phyloP scores from a whole-genome alignment of 2,888 invertebrate genomes.

The Schizotus pectinicornis region DNA sequence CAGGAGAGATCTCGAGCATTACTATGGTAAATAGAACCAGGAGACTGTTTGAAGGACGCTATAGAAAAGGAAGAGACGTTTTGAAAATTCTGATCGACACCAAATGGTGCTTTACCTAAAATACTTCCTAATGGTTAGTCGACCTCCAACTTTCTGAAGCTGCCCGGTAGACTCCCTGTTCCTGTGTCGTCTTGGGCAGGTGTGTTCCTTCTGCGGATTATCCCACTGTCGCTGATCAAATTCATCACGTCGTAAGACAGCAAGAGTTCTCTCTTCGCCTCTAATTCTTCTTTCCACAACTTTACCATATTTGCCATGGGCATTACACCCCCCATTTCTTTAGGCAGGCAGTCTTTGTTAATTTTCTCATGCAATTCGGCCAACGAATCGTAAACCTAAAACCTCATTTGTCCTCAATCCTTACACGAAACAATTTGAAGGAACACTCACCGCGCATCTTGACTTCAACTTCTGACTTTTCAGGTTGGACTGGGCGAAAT shows the following conservation, averaged over 20 bases:
- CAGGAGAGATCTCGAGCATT: too few species aligned
- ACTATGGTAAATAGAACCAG: too few species aligned
- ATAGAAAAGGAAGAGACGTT: too few species aligned
- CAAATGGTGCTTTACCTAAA: too few species aligned
- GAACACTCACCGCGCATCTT: constrained; percentile 65
- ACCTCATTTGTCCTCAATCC: not conserved
- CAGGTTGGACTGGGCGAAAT: constrained; percentile 72
- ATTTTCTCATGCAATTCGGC: constrained; percentile 67
- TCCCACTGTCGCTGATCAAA: constrained; percentile 69
- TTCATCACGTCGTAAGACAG: constrained; percentile 70
- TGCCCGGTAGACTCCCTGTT: constrained; percentile 59
- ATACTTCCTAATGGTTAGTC: too few species aligned
- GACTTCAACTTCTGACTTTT: constrained; percentile 72
- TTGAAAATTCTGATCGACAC: too few species aligned
- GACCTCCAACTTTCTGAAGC: constrained; percentile 74
- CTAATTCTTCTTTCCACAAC: constrained; percentile 69
- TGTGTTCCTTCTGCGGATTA: constrained; percentile 56
- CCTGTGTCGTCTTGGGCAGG: constrained; percentile 38
- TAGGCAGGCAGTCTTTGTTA: constrained; percentile 70
- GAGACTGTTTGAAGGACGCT: too few species aligned
- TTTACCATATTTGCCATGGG: constrained; percentile 75
- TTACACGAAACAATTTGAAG: too few species aligned
- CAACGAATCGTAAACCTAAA: constrained; percentile 58
- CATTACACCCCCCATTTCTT: constrained; percentile 74
- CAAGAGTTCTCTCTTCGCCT: constrained; percentile 65